A percentile compares a stretch with the other conserved stretches of the same genome.
phyloP scores from a whole-genome alignment of 2,113 vertebrate species.

The Potamarius usumacintae region DNA sequence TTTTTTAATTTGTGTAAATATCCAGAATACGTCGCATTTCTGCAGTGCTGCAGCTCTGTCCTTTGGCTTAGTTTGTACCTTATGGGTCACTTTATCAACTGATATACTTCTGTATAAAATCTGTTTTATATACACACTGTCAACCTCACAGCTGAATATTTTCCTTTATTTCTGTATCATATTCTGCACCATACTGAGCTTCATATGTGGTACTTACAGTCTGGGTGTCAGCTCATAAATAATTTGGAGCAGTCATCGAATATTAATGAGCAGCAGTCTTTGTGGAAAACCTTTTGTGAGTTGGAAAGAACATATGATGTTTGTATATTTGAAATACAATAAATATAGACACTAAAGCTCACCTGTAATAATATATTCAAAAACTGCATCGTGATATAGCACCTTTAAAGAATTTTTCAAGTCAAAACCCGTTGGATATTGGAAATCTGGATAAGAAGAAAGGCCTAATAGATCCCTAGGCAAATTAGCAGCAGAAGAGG shows the following conservation, averaged over 20 bases:
- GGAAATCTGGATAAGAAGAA: constrained; percentile 36
- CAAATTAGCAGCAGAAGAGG: constrained; percentile 10
- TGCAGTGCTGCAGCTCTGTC: neutral
- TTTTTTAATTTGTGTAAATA: neutral
- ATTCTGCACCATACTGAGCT: neutral
- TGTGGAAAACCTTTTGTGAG: neutral
- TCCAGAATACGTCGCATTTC: neutral
- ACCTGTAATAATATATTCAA: neutral
- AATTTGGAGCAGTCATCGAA: neutral
- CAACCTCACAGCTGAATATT: neutral
- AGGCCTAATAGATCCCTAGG: neutral
- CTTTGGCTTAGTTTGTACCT: neutral
- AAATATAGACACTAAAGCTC: neutral
- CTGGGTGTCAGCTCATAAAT: neutral
- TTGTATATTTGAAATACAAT: neutral
- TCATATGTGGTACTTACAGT: neutral
- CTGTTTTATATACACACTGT: neutral
- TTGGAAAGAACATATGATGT: neutral
- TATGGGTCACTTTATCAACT: neutral
- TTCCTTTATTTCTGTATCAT: neutral
- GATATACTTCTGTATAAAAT: neutral
- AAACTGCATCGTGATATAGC: neutral
- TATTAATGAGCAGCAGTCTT: neutral
- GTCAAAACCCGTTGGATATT: neutral
- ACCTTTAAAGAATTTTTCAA: neutral